These are phyloP conservation scores for Thaumatotibia leucotreta DNA, from an alignment of 1,140 invertebrate species.

Conservation along the genomic window DNA sequence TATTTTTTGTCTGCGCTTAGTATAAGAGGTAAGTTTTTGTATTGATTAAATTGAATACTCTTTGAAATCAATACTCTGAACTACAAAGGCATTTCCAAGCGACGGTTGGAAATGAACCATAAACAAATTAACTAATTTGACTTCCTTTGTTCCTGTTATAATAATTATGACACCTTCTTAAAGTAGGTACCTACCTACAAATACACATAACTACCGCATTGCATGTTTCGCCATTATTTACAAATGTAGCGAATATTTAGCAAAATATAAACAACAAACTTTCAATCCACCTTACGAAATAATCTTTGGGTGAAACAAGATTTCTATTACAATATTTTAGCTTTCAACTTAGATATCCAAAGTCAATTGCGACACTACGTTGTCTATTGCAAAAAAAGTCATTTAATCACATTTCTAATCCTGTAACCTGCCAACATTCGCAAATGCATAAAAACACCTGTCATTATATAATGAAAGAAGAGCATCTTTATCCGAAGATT, in stretches of 20 bases:
- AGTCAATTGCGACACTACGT: not conserved
- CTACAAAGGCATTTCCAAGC: not conserved
- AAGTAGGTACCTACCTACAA: too few relatives aligned
- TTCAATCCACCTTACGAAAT: not conserved
- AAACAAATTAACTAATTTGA: too few relatives aligned
- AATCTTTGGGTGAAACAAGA: not conserved
- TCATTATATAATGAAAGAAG: not conserved
- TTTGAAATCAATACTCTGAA: not conserved
- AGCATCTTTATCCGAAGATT: slow-evolving; percentile 6
- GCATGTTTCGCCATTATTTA: not conserved
- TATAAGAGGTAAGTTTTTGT: not conserved
- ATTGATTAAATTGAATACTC: not conserved
- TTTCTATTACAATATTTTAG: not conserved
- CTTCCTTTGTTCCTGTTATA: too few relatives aligned
- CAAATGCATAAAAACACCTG: not conserved
- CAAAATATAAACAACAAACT: not conserved
- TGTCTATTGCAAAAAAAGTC: not conserved
- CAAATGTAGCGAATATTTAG: not conserved
- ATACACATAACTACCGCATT: not conserved
- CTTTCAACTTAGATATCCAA: not conserved
- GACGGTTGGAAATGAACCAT: not conserved
- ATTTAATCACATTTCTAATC: not conserved
- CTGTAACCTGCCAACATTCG: not conserved
- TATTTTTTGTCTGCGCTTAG: not conserved
- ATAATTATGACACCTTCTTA: too few relatives aligned